Evolutionary conservation across 2,113 vertebrate genomes (phyloP), one percentile per base, ranked within the genome.

Genomic region (Colossoma macropomum): DNA sequence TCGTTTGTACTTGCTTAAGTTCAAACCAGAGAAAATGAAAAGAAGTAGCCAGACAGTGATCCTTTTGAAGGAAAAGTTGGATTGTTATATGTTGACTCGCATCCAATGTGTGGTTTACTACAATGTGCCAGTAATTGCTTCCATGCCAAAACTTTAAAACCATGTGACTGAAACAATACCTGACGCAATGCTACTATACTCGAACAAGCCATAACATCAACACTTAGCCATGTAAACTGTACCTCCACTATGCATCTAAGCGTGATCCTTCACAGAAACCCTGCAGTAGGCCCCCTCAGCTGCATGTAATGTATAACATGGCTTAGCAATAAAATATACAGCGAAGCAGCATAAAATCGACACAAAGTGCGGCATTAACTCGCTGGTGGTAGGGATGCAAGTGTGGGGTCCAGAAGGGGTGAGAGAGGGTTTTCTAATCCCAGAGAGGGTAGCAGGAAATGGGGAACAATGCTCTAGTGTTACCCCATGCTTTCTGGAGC

Each of bases 381-480:
- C 48, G 60, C 65, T 16, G 71, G 63, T 84, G 72, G 63, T 66
- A 81, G 56, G 30, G 77, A 73, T 75, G 75, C 50, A n/a, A 76
- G 65, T 68, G 77, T 60, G 74, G 21, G 72, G 85, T 86, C 81
- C 72, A 8, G 79, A 59, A 82, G 71, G 77, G 84, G 86, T 87
- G 87, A 90, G 86, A 74, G 82, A 88, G 86, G 88, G 88, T 87
- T 91, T 81, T 89, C 88, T 87, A 88, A 92, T 93, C 78, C 75
- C 87, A 84, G 75, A 48, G 62, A 88, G 81, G 82, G 63, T 68
- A 68, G 70, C 63, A 93, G 93, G 93, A 94, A 93, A 86, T 82
- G 1, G 76, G 41, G 85, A 92, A 94, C 93, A 94, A 94, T 93
- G 90, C 91, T 38, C 75, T 87, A 92, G 91, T 94, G 93, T 94